These are phyloP conservation scores for Podarcis siculus DNA, from an alignment of 2,797 vertebrate genomes.

Conservation along the genomic window DNA sequence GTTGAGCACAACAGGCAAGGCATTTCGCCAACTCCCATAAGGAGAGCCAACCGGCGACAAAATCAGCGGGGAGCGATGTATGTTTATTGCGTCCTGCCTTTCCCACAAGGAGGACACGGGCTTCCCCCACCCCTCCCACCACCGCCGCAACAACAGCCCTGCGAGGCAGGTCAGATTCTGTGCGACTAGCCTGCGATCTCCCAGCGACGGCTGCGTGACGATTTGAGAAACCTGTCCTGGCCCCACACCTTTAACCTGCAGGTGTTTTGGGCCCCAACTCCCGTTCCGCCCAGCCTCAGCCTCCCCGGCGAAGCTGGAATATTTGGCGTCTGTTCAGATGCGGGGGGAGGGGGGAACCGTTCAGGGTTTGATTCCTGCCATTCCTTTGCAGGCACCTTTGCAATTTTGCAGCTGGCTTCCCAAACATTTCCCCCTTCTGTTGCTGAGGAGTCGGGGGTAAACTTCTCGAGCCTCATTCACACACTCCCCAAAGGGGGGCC, in stretches of 20 bases:
- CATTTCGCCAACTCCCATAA: no score
- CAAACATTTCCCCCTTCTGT: neutral
- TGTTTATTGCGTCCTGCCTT: no score
- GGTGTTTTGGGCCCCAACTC: neutral
- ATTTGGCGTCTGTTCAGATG: neutral
- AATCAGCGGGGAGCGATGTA: no score
- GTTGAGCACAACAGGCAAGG: accelerated
- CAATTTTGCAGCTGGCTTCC: neutral
- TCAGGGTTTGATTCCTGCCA: neutral
- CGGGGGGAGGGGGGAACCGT: no score
- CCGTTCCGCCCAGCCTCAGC: neutral
- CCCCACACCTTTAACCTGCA: neutral
- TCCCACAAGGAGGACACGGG: no score
- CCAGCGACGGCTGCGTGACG: neutral
- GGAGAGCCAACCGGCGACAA: neutral
- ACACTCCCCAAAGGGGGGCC: neutral
- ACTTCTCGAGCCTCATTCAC: neutral
- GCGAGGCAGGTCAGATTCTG: neutral
- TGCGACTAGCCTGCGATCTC: no score
- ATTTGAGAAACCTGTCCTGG: no score
- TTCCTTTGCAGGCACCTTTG: neutral
- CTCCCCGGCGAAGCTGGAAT: neutral
- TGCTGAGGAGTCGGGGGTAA: neutral
- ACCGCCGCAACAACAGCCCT: no score
- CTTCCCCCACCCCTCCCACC: no score